A percentile compares a stretch with the other conserved stretches of the same genome.
These are phyloP conservation scores for Phyllotreta cruciferae DNA, from an alignment of 2,888 invertebrate species.

Conservation along the genomic window DNA sequence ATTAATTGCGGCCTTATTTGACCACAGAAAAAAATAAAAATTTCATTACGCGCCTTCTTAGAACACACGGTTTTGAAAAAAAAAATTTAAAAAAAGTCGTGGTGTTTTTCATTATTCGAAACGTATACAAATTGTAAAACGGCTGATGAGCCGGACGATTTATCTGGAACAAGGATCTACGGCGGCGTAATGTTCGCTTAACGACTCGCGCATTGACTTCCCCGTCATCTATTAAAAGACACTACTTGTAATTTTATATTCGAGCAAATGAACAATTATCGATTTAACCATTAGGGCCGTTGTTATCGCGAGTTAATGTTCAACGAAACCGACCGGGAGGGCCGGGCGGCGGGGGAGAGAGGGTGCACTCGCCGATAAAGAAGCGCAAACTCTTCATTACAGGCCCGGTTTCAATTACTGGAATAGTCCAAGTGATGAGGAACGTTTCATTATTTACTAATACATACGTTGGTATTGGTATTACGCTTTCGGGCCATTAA, in stretches of 20 bases:
- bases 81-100: too few relatives aligned
- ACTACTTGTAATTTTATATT: slow-evolving; percentile 56
- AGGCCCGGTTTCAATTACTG: slow-evolving; percentile 54
- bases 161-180: slow-evolving; percentile 40
- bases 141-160: slow-evolving; percentile 23
- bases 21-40: too few relatives aligned
- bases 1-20: too few relatives aligned
- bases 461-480: background rate
- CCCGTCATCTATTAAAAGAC: slow-evolving; percentile 50
- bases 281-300: slow-evolving; percentile 60
- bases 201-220: slow-evolving; percentile 42
- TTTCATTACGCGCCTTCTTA: too few relatives aligned
- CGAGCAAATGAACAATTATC: slow-evolving; percentile 59
- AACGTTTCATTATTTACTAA: slow-evolving; percentile 51
- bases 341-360: background rate
- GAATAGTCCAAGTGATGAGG: slow-evolving; percentile 48
- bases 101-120: too few relatives aligned
- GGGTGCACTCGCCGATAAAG: slow-evolving; percentile 44
- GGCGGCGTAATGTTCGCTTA: slow-evolving; percentile 49
- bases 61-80: too few relatives aligned
- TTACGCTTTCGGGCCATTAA: slow-evolving; percentile 11
- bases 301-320: slow-evolving; percentile 49
- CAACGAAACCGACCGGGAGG: background rate
- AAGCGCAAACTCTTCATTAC: slow-evolving; percentile 60
- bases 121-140: too few relatives aligned